Base-by-base conservation (phyloP, 2,797 vertebrate genomes). In the Micropoecilia bifurca region DNA sequence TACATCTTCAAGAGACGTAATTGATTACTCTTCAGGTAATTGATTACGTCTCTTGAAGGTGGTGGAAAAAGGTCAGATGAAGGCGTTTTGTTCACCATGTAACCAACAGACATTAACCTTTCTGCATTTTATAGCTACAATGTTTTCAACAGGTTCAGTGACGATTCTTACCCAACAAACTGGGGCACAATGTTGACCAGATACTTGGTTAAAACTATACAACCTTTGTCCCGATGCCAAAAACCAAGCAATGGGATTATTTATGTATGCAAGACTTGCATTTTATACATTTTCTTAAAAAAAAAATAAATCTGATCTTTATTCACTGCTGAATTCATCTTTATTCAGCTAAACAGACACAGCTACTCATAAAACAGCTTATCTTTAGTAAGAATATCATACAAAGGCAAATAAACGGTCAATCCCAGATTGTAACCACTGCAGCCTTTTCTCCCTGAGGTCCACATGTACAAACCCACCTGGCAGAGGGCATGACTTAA, bases 401-500 rank as follows among this genome's bases (percentile, higher is more conserved):
- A 72, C 13, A 22, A 50, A 66, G 20, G 30, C 18, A 14, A 20
- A 73, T 33, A 41, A 76, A 3, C 7, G n/a, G 28, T 68, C 30
- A 13, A 50, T 68, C 6, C 25, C 46, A 59, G 69, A 86, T 87
- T 74, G 47, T 68, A 61, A 86, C 25, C 47, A 84, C 45, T 83
- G 41, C 72, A 84, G 78, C 91, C 72, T 43, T 78, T 79, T 30
- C 41, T 78, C 83, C 83, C 87, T 1, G 28, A 82, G 79, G 88
- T 82, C 75, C 61, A 63, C 77, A 59, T 72, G 87, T 86, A 75
- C 89, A 79, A 82, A 20, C 48, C 48, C 89, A 90, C 89, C 87
- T 88, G 86, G 87, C 84, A 88, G 76, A 90, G 86, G 88, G 87
- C 87, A 89, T 39, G 80, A 87, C 87, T 91, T 79, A 76, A 75